phyloP scores from a whole-genome alignment of 2,888 invertebrate genomes.

The Pachliopta kotzebuea region DNA sequence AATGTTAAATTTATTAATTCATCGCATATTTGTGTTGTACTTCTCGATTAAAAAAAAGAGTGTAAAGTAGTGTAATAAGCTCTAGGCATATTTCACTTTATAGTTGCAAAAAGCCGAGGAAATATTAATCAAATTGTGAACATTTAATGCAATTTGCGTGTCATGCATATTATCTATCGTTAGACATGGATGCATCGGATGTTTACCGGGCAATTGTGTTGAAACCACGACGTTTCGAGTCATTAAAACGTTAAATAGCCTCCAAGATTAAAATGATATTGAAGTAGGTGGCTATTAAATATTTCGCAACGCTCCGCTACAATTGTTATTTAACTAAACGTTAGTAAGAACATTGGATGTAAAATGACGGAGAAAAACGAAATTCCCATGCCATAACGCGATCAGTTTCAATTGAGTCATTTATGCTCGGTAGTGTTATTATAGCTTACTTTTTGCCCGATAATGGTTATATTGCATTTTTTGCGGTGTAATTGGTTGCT shows the following conservation, averaged over 20 bases:
- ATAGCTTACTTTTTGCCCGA: constrained; percentile 42
- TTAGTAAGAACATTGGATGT: constrained; percentile 10
- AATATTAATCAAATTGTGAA: constrained; percentile 23
- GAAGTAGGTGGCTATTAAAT: constrained; percentile 12
- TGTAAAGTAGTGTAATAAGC: not conserved
- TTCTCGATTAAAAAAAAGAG: too few relatives aligned
- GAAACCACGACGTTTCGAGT: constrained; percentile 21
- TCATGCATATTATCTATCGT: constrained; percentile 13
- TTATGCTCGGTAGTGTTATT: constrained; percentile 32
- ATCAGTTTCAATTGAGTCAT: constrained; percentile 62
- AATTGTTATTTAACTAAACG: constrained; percentile 16
- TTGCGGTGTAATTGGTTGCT: constrained; percentile 58
- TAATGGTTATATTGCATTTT: constrained; percentile 48
- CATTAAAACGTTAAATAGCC: constrained; percentile 20
- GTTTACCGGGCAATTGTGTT: constrained; percentile 16
- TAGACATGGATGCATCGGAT: constrained; percentile 14
- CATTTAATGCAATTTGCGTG: constrained; percentile 22
- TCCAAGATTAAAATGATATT: constrained; percentile 14
- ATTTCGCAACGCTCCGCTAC: constrained; percentile 11
- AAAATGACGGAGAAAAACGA: constrained; percentile 44
- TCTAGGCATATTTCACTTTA: constrained; percentile 7
- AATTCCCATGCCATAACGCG: constrained; percentile 46
- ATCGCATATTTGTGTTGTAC: too few relatives aligned
- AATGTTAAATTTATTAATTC: too few relatives aligned
- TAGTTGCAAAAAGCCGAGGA: constrained; percentile 7